These are phyloP conservation scores for Eupithecia dodoneata DNA, from an alignment of 2,888 invertebrate species.

Conservation along the genomic window DNA sequence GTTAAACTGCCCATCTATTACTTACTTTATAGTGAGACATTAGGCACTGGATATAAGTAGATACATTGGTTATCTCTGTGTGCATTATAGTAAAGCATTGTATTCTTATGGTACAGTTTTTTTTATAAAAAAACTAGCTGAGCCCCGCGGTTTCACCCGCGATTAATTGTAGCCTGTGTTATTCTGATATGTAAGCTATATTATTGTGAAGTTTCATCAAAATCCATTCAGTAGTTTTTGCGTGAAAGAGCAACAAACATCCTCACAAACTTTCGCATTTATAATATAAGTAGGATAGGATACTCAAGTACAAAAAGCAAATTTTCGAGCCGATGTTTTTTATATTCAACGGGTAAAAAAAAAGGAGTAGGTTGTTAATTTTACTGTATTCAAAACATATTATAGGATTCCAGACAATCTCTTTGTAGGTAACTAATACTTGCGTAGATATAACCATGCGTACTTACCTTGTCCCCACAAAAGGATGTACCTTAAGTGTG, in stretches of 20 bases:
- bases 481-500: background rate
- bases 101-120: background rate
- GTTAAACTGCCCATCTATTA: slow-evolving; percentile 11
- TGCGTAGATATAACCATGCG: background rate
- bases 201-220: too few relatives aligned
- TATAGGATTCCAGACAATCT: background rate
- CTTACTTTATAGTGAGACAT: slow-evolving; percentile 13
- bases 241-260: too few relatives aligned
- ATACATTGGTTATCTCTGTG: background rate
- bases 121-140: too few relatives aligned
- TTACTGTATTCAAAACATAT: background rate
- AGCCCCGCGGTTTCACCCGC: too few relatives aligned
- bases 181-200: too few relatives aligned
- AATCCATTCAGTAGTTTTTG: too few relatives aligned
- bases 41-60: slow-evolving; percentile 1
- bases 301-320: background rate
- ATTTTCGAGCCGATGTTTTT: background rate
- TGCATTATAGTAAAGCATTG: background rate
- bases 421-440: background rate
- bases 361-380: background rate
- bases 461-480: background rate
- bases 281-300: too few relatives aligned
- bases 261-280: too few relatives aligned
- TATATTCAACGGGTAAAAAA: background rate
- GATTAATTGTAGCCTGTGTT: too few relatives aligned